phyloP scores from a whole-genome alignment of 64 coral and sea anemone genomes.

The Orbicella faveolata region DNA sequence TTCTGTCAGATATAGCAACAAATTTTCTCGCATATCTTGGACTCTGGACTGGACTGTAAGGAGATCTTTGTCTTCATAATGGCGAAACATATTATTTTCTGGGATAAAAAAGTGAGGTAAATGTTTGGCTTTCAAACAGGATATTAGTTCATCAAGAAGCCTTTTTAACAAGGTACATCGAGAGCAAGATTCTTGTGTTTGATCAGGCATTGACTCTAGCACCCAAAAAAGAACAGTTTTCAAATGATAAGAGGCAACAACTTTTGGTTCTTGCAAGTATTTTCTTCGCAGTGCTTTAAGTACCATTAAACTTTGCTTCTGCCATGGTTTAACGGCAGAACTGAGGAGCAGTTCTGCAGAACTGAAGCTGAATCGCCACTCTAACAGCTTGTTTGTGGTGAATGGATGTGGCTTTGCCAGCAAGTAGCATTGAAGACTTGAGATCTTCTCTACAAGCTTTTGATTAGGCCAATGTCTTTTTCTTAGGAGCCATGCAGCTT shows the following conservation, averaged over 20 bases:
- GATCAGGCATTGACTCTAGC: not conserved
- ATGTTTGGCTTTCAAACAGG: not conserved
- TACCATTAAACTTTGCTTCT: conserved; percentile 26
- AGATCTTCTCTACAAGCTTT: conserved; percentile 1
- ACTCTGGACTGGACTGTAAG: not conserved
- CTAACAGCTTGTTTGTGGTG: conserved; percentile 27
- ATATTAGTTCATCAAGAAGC: conserved; percentile 13
- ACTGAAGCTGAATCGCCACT: conserved; percentile 29
- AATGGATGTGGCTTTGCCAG: conserved; percentile 26
- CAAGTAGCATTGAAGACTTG: conserved; percentile 6
- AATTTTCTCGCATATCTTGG: conserved; percentile 10
- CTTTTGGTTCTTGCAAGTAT: conserved; percentile 32
- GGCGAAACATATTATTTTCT: conserved; percentile 38
- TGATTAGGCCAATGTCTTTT: conserved; percentile 5
- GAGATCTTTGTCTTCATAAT: not conserved
- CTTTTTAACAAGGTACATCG: not conserved
- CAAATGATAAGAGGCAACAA: conserved; percentile 30
- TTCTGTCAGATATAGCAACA: not conserved
- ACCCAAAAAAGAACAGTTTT: conserved; percentile 36
- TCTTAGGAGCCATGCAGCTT: conserved; percentile 1
- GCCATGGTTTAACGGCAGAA: conserved; percentile 11
- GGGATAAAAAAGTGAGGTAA: conserved; percentile 36
- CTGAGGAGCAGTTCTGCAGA: conserved; percentile 26
- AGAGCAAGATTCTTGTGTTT: not conserved
- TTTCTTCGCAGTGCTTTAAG: conserved; percentile 29